Conservation (phyloP, 2,888 invertebrate species). For the Nysson spinosus region DNA sequence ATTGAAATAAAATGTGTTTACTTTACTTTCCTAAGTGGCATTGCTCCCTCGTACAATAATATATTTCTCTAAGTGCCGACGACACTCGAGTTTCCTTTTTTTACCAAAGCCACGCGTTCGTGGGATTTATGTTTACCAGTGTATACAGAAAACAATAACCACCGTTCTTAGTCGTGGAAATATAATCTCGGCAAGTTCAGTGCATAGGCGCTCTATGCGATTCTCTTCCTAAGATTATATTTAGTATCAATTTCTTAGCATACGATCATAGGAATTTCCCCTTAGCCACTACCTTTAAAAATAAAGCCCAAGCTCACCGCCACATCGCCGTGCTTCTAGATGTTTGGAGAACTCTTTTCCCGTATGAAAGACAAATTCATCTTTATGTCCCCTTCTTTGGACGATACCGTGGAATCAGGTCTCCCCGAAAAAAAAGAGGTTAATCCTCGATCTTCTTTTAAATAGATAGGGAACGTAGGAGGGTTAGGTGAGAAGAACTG, state of each 20-base stretch:
- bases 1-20: constrained; percentile 16
- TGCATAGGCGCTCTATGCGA: too few species aligned
- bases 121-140: constrained; percentile 18
- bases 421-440: constrained; percentile 46
- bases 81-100: constrained; percentile 1
- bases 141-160: background rate
- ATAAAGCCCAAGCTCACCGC: constrained; percentile 19
- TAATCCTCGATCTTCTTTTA: constrained; percentile 53
- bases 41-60: constrained; percentile 9
- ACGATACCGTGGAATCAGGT: constrained; percentile 30
- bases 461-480: constrained; percentile 1
- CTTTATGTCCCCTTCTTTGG: constrained; percentile 15
- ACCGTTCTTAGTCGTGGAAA: background rate
- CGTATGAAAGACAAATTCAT: constrained; percentile 45
- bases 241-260: constrained; percentile 33
- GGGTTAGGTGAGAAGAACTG: constrained; percentile 30
- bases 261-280: constrained; percentile 30
- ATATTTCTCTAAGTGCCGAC: constrained; percentile 25
- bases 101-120: constrained; percentile 11
- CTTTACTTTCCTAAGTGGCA: constrained; percentile 19
- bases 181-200: too few species aligned
- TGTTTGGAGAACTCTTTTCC: constrained; percentile 31
- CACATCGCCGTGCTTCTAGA: background rate
- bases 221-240: constrained; percentile 26
- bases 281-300: constrained; percentile 28